Conservation (phyloP, 2,113 vertebrate genomes). For the Mesocricetus auratus region DNA sequence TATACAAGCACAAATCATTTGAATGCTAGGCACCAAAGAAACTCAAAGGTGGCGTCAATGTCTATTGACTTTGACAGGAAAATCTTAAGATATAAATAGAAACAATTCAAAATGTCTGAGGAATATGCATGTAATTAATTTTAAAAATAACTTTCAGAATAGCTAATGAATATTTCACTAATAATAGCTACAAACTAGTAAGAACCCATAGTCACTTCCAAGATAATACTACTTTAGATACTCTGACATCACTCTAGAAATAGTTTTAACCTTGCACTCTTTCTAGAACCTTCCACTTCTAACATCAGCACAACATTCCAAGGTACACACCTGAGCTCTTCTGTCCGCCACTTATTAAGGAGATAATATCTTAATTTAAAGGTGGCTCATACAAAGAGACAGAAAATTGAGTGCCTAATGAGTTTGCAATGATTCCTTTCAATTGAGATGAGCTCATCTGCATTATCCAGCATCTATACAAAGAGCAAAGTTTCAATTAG, state of each 20-base stretch:
- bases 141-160: slow-evolving; percentile 31
- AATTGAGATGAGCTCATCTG: neutral
- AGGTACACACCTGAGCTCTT: neutral
- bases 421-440: slow-evolving; percentile 34
- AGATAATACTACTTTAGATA: neutral
- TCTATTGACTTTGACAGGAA: neutral
- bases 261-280: neutral
- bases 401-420: slow-evolving; percentile 47
- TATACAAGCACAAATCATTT: neutral
- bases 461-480: neutral
- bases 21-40: neutral
- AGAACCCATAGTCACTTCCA: neutral
- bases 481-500: neutral
- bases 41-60: neutral
- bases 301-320: neutral
- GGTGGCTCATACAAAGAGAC: slow-evolving; percentile 25
- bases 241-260: neutral
- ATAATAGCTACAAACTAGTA: neutral
- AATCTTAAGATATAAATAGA: slow-evolving; percentile 4
- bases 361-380: slow-evolving; percentile 58
- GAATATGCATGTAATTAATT: neutral
- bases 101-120: neutral
- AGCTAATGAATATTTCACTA: neutral
- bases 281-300: neutral
- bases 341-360: slow-evolving; percentile 6